Percentiles rank a stretch among this genome's conserved stretches.
phyloP scores from a whole-genome alignment of 2,113 vertebrate genomes.

The Ptilorrhoa leucosticta region DNA sequence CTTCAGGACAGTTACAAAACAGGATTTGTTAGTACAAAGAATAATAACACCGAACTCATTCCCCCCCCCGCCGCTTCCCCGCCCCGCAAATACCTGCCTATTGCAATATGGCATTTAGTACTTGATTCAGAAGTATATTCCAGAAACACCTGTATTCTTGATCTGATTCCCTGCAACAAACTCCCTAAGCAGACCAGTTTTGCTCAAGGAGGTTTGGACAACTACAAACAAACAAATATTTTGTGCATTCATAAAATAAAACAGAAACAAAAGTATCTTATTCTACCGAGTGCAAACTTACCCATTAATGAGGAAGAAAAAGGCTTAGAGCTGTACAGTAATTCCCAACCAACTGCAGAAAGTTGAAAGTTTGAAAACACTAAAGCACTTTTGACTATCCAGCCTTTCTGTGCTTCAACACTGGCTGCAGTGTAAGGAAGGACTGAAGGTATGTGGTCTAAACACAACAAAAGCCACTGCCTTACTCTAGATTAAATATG shows the following conservation, averaged over 20 bases:
- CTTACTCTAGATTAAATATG: slow-evolving; percentile 94
- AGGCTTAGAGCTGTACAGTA: slow-evolving; percentile 65
- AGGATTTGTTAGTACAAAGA: slow-evolving; percentile 72
- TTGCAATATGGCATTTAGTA: neutral
- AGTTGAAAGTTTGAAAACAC: slow-evolving; percentile 73
- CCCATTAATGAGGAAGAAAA: slow-evolving; percentile 77
- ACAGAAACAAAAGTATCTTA: slow-evolving; percentile 60
- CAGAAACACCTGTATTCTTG: slow-evolving; percentile 69
- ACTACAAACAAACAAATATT: neutral
- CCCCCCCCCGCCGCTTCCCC: neutral
- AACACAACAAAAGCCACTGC: slow-evolving; percentile 96
- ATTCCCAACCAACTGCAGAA: slow-evolving; percentile 70
- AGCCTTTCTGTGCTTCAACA: slow-evolving; percentile 64
- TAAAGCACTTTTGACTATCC: slow-evolving; percentile 66
- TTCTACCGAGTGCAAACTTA: slow-evolving; percentile 79
- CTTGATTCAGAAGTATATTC: slow-evolving; percentile 1
- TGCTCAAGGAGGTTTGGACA: slow-evolving; percentile 12
- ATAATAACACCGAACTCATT: slow-evolving; percentile 56
- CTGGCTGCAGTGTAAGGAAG: slow-evolving; percentile 80
- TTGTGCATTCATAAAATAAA: slow-evolving; percentile 34
- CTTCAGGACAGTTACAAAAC: slow-evolving; percentile 75
- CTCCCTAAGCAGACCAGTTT: neutral
- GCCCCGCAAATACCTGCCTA: neutral
- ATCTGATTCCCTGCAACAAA: slow-evolving; percentile 19
- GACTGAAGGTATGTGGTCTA: slow-evolving; percentile 94